phyloP scores from a whole-genome alignment of 2,888 invertebrate genomes.

The Busseola fusca region DNA sequence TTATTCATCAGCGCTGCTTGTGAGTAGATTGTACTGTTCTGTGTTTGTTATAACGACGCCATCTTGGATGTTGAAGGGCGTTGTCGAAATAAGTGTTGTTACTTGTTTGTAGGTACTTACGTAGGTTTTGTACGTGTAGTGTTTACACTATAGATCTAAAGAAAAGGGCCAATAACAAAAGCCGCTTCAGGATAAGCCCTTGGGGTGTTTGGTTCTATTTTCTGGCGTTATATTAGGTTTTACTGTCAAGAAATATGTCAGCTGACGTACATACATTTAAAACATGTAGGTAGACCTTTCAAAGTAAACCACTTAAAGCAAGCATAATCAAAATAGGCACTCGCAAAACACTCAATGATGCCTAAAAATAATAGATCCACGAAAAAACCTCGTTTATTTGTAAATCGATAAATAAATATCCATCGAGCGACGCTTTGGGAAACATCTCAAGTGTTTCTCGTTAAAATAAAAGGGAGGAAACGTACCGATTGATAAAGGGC shows the following conservation, averaged over 20 bases:
- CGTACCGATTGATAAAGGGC: conserved; percentile 78
- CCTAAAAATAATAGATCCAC: conserved; percentile 39
- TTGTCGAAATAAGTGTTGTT: conserved; percentile 25
- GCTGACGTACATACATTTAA: neutral
- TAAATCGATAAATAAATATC: conserved; percentile 61
- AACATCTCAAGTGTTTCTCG: conserved; percentile 71
- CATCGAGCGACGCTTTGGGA: conserved; percentile 47
- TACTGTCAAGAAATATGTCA: neutral
- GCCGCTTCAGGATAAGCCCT: neutral
- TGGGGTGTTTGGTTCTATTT: neutral
- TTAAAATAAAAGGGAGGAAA: conserved; percentile 72
- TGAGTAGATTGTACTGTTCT: conserved; percentile 32
- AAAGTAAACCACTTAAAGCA: neutral
- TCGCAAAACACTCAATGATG: conserved; percentile 25
- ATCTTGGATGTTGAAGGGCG: conserved; percentile 34
- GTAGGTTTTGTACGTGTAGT: neutral
- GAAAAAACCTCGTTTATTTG: conserved; percentile 52
- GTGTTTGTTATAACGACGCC: conserved; percentile 31
- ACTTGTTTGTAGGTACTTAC: conserved; percentile 23
- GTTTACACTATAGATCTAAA: neutral
- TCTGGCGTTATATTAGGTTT: neutral
- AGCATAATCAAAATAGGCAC: conserved; percentile 31
- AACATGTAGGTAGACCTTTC: neutral
- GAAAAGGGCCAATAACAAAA: neutral
- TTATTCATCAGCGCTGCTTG: conserved; percentile 54